Evolutionary conservation across 1,140 invertebrate species (phyloP), one percentile per base, ranked within the genome.

Genomic region (Archegozetes longisetosus): DNA sequence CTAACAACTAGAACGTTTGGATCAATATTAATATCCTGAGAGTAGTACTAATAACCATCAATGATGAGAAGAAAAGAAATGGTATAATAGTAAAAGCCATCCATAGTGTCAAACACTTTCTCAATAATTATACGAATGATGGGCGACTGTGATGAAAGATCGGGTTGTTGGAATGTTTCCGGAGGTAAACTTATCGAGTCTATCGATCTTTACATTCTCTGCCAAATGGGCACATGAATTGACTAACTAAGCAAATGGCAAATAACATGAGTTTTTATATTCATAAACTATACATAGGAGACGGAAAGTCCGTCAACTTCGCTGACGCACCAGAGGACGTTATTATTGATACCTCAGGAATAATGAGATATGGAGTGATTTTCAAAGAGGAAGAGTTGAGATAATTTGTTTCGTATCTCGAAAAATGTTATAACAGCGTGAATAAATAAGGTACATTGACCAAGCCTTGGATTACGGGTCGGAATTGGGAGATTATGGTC

Each of bases 1-100:
- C 12, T 13, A 56, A 56, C 55, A 56, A 56, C 56, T 56, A 26
- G 55, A 56, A 56, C 55, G n/a, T 60, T 22, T 56, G 55, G 55
- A 54, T 51, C 48, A 56, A 56, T 60, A 57, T 12, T 13, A 56
- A 56, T 60, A 57, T 56, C 13, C 32, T 56, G n/a, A 53, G 22
- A 22, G 12, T 26, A 13, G 55, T 26, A 13, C n/a, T 56, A 12
- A 12, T 56, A n/a, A 56, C 55, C 12, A 12, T 56, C n/a, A 56
- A 56, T 24, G 56, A 56, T 22, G 55, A 49, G 56, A 13, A 12
- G 9, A 12, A 51, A 12, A 48, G 46, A 13, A 51, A 12, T 12
- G 17, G 13, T 13, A n/a, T 56, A 12, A 13, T 56, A 22, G 12
- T 48, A 12, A 51, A 57, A 26, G 17, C 55, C 12, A 20, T 56